Evolutionary conservation across 2,797 vertebrate species (phyloP).

Genomic region (Anomalospiza imberbis): DNA sequence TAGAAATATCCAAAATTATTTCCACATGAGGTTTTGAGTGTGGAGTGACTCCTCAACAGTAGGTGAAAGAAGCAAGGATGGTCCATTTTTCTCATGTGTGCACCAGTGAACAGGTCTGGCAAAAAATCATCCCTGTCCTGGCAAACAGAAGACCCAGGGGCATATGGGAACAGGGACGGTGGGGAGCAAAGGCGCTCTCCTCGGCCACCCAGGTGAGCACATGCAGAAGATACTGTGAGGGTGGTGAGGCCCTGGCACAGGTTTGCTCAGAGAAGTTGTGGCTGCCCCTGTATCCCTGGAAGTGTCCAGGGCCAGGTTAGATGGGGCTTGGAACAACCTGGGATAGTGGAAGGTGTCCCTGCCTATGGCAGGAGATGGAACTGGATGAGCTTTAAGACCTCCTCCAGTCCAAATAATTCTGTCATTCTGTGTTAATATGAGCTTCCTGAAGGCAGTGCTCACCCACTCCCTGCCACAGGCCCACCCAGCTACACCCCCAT

Average conservation of each 20-base stretch:
- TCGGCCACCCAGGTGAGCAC: accelerated
- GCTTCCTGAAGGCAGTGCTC: background rate
- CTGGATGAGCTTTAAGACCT: background rate
- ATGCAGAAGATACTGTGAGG: background rate
- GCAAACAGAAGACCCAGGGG: background rate
- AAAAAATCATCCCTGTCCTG: background rate
- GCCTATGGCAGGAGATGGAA: background rate
- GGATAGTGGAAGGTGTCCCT: background rate
- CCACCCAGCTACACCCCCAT: too few species aligned
- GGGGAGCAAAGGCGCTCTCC: background rate
- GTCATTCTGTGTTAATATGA: accelerated
- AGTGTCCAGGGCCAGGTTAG: background rate
- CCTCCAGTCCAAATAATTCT: background rate
- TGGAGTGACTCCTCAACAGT: background rate
- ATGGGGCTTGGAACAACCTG: background rate
- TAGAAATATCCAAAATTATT: background rate
- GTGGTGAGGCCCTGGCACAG: background rate
- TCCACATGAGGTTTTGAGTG: background rate
- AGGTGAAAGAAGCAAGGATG: background rate
- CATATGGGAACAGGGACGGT: accelerated
- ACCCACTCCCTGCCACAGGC: accelerated
- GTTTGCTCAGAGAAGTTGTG: background rate
- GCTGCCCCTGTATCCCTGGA: background rate
- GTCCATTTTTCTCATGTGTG: background rate
- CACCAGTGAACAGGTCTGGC: background rate